Conservation (phyloP, 2,113 vertebrate genomes). For the Piaya cayana region DNA sequence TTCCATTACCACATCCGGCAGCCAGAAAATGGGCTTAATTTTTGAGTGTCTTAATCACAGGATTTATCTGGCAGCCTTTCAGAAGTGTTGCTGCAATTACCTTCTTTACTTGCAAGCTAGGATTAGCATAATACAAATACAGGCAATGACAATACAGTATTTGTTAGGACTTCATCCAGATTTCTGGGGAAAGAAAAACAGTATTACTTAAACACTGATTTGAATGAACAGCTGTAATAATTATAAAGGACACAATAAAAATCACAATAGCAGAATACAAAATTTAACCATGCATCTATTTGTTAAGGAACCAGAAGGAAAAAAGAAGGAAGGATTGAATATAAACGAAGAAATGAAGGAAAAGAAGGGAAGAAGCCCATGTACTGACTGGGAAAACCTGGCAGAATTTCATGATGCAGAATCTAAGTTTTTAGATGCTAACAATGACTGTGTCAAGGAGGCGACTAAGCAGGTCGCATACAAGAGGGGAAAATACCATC, state of each 20-base stretch:
- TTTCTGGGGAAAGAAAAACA: constrained; percentile 50
- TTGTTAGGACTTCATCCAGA: constrained; percentile 68
- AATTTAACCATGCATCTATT: neutral
- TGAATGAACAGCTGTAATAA: neutral
- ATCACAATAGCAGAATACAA: neutral
- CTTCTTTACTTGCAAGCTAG: constrained; percentile 70
- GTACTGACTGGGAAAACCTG: neutral
- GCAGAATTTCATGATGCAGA: neutral
- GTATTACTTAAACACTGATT: constrained; percentile 26
- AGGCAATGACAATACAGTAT: constrained; percentile 61
- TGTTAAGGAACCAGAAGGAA: neutral
- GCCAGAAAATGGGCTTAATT: constrained; percentile 52
- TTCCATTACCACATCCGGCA: neutral
- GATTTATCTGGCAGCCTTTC: constrained; percentile 65
- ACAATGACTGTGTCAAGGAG: neutral
- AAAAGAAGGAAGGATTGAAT: too few species aligned
- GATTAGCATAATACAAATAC: constrained; percentile 72
- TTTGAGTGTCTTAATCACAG: constrained; percentile 59
- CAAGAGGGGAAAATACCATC: neutral
- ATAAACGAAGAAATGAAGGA: too few species aligned
- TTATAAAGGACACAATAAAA: neutral
- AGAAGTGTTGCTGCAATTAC: constrained; percentile 69
- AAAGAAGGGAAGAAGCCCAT: neutral
- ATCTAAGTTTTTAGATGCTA: neutral
- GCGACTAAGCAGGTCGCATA: neutral